A percentile compares a stretch with the other conserved stretches of the same genome.
phyloP scores from a whole-genome alignment of 1,140 invertebrate genomes.

The Bombus superbus region DNA sequence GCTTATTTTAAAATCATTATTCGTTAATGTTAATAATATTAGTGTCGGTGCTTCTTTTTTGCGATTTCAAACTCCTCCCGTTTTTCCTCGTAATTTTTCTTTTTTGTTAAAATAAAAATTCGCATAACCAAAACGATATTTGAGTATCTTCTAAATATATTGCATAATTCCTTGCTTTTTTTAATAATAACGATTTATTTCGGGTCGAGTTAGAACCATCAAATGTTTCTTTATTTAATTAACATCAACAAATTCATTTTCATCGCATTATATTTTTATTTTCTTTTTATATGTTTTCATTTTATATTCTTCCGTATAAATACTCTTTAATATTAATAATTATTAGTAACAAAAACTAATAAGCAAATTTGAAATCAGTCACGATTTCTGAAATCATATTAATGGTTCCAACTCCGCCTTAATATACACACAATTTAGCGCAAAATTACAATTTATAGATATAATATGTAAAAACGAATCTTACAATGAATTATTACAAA shows the following conservation, averaged over 20 bases:
- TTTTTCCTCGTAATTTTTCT: slow-evolving; percentile 68
- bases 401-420: slow-evolving; percentile 56
- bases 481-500: slow-evolving; percentile 56
- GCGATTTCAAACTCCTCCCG: slow-evolving; percentile 71
- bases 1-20: slow-evolving; percentile 82
- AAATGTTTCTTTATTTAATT: neutral
- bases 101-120: slow-evolving; percentile 66
- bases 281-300: neutral
- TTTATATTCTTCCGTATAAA: neutral
- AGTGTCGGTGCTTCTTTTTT: slow-evolving; percentile 82
- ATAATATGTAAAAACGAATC: slow-evolving; percentile 54
- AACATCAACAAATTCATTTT: slow-evolving; percentile 12
- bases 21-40: slow-evolving; percentile 84
- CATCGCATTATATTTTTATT: neutral
- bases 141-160: slow-evolving; percentile 63
- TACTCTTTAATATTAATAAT: neutral
- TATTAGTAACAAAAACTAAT: slow-evolving; percentile 10
- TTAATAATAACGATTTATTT: slow-evolving; percentile 38
- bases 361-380: slow-evolving; percentile 8
- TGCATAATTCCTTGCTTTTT: slow-evolving; percentile 38
- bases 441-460: slow-evolving; percentile 59
- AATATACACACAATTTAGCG: slow-evolving; percentile 52
- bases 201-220: slow-evolving; percentile 52
- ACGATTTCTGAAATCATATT: slow-evolving; percentile 11
- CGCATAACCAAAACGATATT: slow-evolving; percentile 57